Base-by-base conservation (phyloP, 2,888 invertebrate species). In the Mythimna pallens region DNA sequence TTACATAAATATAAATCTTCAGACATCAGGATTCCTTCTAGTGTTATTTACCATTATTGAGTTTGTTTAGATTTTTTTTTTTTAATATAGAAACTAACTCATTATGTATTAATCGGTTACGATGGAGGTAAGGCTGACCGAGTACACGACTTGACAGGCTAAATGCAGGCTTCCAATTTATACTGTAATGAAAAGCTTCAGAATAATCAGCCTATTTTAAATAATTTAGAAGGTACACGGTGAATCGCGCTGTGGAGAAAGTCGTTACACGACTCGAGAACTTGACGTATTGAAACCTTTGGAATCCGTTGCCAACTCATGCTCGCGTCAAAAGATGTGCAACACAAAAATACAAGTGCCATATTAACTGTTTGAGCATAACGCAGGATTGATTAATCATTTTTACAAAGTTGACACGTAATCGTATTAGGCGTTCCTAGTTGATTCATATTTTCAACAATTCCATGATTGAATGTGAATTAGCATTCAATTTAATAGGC, bases 401-500 rank as follows among this genome's bases (percentile, higher is more conserved):
- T 47, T 47, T 47, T 17, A 47, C 14, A 3, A 47, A 47, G 17
- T 47, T 7, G 47, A 47, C 17, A 52, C 34, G 36, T 20, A 25
- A 20, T 25, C 12, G 14, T 43, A 52, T 14, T 25, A 52, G 12
- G 14, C 47, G 12, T 20, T 63, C 36, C 12, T 25, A 40, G 5
- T 47, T 30, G 20, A 58, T 65, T 14, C 22, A n/a, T 59, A 43
- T 57, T 68, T 52, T n/a, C 10, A 62, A 55, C 52, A 9, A 36
- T n/a, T n/a, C 65, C 55, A 55, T 57, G 43, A 52, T 25, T 25
- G 25, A 25, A 25, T 43, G 65, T 73, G 62, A 80, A 77, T 75
- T 52, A 67, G 22, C 40, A 30, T 47, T 43, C 9, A 58, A 66
- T 65, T 72, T 52, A 12, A 61, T 59, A 68, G 40, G 25, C 25